Conservation (phyloP, 2,888 invertebrate species). For the Periphyllus acericola region DNA sequence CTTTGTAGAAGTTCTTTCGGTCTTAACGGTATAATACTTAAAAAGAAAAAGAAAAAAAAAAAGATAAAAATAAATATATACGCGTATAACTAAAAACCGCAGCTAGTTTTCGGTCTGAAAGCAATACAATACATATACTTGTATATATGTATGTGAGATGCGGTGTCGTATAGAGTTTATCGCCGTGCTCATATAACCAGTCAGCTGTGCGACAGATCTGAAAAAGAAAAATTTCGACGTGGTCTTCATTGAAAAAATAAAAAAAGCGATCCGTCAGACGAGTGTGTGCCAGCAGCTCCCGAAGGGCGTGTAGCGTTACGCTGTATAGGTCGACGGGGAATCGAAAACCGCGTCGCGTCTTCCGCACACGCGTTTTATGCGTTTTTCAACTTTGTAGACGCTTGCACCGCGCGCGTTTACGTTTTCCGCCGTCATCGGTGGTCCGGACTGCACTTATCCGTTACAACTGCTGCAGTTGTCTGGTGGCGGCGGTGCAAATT, state of each 20-base stretch:
- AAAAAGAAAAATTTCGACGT: conserved; percentile 3
- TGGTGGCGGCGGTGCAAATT: too few relatives aligned
- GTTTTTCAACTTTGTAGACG: conserved; percentile 13
- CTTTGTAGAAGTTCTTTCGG: conserved; percentile 35
- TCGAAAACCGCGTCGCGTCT: background rate
- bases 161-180: background rate
- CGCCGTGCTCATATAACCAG: background rate
- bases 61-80: background rate
- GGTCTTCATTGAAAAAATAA: background rate
- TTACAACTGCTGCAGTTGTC: too few relatives aligned
- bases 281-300: background rate
- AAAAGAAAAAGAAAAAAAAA: background rate
- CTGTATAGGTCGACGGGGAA: conserved; percentile 8
- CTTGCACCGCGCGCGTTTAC: background rate
- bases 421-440: background rate
- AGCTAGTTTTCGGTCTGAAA: background rate
- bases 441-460: too few relatives aligned
- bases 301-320: background rate
- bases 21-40: conserved; percentile 20
- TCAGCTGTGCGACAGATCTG: background rate
- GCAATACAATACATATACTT: background rate
- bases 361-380: background rate
- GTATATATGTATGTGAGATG: background rate
- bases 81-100: background rate
- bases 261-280: background rate